A percentile compares a stretch with the other conserved stretches of the same genome.
These are phyloP conservation scores for Agrochola lota DNA, from an alignment of 2,888 invertebrate species.

Conservation along the genomic window DNA sequence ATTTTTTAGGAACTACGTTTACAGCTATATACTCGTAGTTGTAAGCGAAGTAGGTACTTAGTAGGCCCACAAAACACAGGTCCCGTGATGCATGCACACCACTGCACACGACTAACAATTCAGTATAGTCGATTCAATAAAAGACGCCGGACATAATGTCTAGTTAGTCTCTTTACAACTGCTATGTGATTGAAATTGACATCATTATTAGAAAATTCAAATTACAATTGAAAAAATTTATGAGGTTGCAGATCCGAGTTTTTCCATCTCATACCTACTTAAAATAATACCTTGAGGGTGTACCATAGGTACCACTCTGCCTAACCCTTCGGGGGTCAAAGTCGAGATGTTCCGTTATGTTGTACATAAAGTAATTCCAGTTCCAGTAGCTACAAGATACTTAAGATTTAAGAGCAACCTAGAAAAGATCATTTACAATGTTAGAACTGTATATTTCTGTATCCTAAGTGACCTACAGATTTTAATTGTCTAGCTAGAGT, in stretches of 20 bases:
- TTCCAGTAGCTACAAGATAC: neutral
- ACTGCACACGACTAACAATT: neutral
- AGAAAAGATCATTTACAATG: conserved; percentile 1
- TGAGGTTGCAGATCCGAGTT: neutral
- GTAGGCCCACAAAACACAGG: neutral
- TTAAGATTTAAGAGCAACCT: neutral
- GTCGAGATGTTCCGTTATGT: too few relatives aligned
- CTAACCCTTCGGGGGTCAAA: too few relatives aligned
- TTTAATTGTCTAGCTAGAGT: conserved; percentile 6
- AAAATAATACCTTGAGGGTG: neutral
- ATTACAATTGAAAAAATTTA: neutral
- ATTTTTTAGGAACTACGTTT: neutral
- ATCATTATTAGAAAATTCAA: neutral
- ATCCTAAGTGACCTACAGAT: conserved; percentile 13
- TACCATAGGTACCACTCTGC: too few relatives aligned
- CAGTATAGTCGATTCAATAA: neutral
- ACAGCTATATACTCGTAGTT: too few relatives aligned
- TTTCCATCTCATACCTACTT: neutral
- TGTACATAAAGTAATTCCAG: neutral
- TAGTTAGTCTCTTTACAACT: neutral
- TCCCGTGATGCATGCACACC: too few relatives aligned
- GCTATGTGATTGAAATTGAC: too few relatives aligned
- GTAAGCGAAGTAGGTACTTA: too few relatives aligned
- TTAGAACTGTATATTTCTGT: conserved; percentile 13
- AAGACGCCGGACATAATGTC: neutral